Evolutionary conservation across 2,888 invertebrate species (phyloP), one percentile per base, ranked within the genome.

Genomic region (Alentia gelatinosa): DNA sequence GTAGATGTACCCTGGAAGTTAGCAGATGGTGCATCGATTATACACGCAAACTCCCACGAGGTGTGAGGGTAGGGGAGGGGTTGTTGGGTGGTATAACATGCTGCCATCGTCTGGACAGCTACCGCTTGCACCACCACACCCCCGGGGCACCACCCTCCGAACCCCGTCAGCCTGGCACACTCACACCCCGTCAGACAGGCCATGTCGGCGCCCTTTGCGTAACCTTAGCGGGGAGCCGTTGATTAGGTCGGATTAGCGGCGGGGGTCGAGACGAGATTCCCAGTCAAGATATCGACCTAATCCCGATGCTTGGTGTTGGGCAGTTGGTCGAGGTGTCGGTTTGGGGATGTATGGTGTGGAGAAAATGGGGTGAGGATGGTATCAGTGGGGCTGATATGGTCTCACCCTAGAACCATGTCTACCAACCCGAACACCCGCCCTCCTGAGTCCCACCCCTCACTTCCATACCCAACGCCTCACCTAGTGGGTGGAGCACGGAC

Each of bases 191-290:
- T n/a, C n/a, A 26, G n/a, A 26, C 30, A 74, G 79, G 79, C 37
- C 79, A 23, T 79, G 37, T 39, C 79, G 37, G 37, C 39, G 0
- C 75, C 37, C 37, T 12, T 35, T 19, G 39, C 79, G 79, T 79
- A 79, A 79, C 79, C 79, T 35, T 79, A 79, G 37, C 79, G 79
- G 37, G 35, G 9, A 4, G 15, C 79, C 35, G 37, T 5, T 79
- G 37, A 79, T 79, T 79, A 79, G 39, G 35, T 23, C 23, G 79
- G 79, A 79, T 79, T 79, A 79, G 79, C 5, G 39, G 15, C 79
- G 79, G 5, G 68, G 33, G 12, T 33, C 30, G 68, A 1, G 68
- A 12, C 26, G 5, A 79, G 79, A 79, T 79, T 39, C 39, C 37
- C 37, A 19, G 39, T 23, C 0, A 1, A 35, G 79, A 79, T 79